These are phyloP conservation scores for Athene noctua DNA, from an alignment of 2,113 vertebrate species.

Conservation along the genomic window DNA sequence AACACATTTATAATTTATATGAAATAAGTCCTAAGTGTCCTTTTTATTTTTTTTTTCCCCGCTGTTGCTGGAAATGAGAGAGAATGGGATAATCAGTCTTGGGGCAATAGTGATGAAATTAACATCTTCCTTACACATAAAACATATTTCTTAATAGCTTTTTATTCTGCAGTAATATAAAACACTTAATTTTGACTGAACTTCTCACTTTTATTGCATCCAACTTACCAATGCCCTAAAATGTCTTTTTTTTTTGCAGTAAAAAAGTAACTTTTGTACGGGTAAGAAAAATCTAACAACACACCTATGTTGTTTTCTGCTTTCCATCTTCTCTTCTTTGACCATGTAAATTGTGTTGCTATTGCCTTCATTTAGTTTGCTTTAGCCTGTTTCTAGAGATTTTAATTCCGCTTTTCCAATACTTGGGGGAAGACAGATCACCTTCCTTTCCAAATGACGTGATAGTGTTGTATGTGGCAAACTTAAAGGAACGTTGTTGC, in stretches of 20 bases:
- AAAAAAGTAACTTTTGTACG: background rate
- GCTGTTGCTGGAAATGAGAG: background rate
- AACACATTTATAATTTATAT: background rate
- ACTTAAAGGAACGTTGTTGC: background rate
- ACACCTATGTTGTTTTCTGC: no score
- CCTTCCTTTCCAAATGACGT: background rate
- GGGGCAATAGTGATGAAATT: background rate
- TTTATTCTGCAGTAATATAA: background rate
- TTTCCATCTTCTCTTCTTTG: background rate
- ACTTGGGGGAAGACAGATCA: background rate
- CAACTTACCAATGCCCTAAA: background rate
- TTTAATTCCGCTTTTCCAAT: background rate
- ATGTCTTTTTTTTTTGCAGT: background rate
- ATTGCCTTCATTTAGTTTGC: background rate
- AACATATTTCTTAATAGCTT: background rate
- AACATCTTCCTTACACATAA: background rate
- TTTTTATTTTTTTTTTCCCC: background rate
- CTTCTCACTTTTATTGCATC: background rate
- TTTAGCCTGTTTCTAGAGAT: background rate
- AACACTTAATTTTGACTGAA: background rate
- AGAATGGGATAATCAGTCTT: background rate
- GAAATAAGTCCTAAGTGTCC: background rate
- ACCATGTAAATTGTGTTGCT: background rate
- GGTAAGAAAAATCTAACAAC: background rate
- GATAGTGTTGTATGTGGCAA: background rate